phyloP scores from a whole-genome alignment of 1,140 invertebrate species.

The Diuraphis noxia region DNA sequence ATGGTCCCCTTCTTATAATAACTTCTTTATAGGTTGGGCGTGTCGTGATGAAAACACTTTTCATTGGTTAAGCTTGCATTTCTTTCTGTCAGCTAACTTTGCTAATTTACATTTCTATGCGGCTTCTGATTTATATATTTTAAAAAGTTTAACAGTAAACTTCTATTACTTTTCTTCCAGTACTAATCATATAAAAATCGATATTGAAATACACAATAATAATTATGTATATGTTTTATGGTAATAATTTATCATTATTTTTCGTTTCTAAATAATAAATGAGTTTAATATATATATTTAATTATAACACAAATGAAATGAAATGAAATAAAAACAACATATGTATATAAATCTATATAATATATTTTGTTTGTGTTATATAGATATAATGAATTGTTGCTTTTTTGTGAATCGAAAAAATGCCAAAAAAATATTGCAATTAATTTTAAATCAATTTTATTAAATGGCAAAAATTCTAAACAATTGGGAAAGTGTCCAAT shows the following conservation, averaged over 20 bases:
- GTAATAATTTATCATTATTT: background rate
- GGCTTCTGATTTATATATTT: background rate
- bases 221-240: background rate
- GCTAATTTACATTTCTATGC: constrained; percentile 33
- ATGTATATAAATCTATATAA: background rate
- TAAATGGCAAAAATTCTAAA: background rate
- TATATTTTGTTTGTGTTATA: background rate
- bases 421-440: background rate
- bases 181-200: background rate
- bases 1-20: constrained; percentile 31
- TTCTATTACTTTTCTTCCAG: background rate
- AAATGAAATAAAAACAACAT: background rate
- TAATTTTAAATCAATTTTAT: too few relatives aligned
- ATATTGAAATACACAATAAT: background rate
- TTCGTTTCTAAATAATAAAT: background rate
- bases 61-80: constrained; percentile 12
- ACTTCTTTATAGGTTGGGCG: constrained; percentile 30
- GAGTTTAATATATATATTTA: background rate
- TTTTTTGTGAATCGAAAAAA: background rate
- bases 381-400: background rate
- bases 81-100: background rate
- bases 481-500: too few relatives aligned
- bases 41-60: constrained; percentile 15
- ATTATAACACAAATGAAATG: background rate
- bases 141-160: background rate